phyloP scores from a whole-genome alignment of 2,113 vertebrate genomes.

The Engraulis encrasicolus region DNA sequence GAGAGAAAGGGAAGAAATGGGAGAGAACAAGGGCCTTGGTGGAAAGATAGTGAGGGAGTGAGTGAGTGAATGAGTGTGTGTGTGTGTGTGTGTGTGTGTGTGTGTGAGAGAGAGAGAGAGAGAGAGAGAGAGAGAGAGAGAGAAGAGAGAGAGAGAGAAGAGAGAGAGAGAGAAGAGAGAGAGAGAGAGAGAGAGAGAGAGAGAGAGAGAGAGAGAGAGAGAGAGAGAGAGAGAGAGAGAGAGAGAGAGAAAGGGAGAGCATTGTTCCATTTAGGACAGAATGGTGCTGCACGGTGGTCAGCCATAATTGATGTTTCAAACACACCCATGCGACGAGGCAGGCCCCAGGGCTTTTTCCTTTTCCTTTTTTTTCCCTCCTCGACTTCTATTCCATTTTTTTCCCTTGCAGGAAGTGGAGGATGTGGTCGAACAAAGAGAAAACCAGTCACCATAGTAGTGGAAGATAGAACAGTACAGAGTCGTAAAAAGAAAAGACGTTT shows the following conservation, averaged over 20 bases:
- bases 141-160: too few species aligned
- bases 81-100: too few species aligned
- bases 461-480: constrained; percentile 8
- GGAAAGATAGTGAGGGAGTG: background rate
- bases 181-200: too few species aligned
- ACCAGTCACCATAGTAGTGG: background rate
- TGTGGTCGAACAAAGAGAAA: constrained; percentile 16
- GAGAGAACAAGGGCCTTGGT: too few species aligned
- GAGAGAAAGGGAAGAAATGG: background rate
- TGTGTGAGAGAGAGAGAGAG: too few species aligned
- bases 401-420: background rate
- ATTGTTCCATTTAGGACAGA: constrained; percentile 9
- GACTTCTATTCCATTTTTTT: background rate
- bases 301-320: constrained; percentile 18
- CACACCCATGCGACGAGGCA: background rate
- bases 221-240: background rate
- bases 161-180: too few species aligned
- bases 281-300: constrained; percentile 16
- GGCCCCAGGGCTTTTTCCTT: background rate
- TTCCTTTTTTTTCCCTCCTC: background rate
- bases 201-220: background rate
- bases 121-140: background rate
- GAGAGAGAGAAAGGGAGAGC: background rate
- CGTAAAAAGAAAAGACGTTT: constrained; percentile 2
- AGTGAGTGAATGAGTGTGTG: background rate